These are phyloP conservation scores for Bursaphelenchus mucronatus DNA, from an alignment of 1,140 invertebrate species.

Conservation along the genomic window DNA sequence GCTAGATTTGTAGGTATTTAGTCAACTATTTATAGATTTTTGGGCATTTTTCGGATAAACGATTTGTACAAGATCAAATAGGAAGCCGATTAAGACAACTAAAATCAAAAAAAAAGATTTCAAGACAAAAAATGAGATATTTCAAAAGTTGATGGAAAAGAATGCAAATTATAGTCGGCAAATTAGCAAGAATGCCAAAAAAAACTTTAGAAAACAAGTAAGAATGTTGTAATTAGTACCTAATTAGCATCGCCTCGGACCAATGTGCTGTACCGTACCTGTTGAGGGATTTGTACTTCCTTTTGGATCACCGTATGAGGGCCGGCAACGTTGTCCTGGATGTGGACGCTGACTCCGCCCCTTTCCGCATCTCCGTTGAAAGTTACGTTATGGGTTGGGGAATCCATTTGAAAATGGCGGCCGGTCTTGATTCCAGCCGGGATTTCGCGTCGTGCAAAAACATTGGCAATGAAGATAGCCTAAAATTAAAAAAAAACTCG, in stretches of 20 bases:
- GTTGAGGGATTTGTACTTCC: constrained; percentile 1
- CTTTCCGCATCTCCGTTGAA: neutral
- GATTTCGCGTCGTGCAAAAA: constrained; percentile 57
- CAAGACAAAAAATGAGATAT: no score
- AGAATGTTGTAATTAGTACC: neutral
- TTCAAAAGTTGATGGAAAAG: no score
- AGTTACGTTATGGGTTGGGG: neutral
- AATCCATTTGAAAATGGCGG: constrained; percentile 11
- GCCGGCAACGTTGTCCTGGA: constrained; percentile 2
- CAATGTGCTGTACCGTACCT: constrained; percentile 18
- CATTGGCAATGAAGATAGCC: constrained; percentile 53
- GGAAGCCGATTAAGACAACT: no score
- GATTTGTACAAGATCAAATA: no score
- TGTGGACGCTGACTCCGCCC: neutral
- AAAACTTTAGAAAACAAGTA: neutral
- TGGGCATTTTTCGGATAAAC: no score
- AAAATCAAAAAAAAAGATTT: no score
- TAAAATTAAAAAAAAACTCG: constrained; percentile 24
- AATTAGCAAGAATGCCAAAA: no score
- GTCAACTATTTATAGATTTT: no score
- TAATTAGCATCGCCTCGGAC: neutral
- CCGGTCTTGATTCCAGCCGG: constrained; percentile 26
- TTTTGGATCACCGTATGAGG: neutral
- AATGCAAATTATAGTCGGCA: no score
- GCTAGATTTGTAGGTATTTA: no score